A percentile compares a stretch with the other conserved stretches of the same genome.
Conservation (phyloP, 2,113 vertebrate genomes). For the Rhegmatorhina hoffmannsi region DNA sequence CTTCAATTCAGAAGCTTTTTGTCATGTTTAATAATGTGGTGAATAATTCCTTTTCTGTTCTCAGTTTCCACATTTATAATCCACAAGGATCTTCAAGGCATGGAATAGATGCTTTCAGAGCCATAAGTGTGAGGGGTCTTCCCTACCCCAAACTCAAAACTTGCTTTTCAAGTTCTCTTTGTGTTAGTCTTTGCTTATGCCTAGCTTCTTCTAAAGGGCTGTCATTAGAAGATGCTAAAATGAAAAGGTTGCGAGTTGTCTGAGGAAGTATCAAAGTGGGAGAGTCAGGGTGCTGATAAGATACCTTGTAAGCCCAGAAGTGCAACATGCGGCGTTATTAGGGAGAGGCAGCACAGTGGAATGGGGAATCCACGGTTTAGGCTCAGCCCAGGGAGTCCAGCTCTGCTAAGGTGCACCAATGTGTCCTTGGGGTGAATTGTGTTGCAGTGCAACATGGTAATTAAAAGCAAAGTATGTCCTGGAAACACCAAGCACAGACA, state of each 20-base stretch:
- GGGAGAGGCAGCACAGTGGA: neutral
- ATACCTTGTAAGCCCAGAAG: neutral
- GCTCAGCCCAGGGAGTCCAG: neutral
- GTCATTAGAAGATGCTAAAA: constrained; percentile 55
- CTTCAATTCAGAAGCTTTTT: constrained; percentile 80
- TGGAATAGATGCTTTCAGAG: constrained; percentile 66
- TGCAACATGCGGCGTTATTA: neutral
- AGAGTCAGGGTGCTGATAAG: neutral
- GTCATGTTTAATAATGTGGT: constrained; percentile 84
- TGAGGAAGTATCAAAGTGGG: constrained; percentile 16
- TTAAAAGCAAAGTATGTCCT: neutral
- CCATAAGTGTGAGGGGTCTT: constrained; percentile 61
- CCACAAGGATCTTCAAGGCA: constrained; percentile 71
- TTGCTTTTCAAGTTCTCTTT: constrained; percentile 61
- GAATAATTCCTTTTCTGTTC: constrained; percentile 78
- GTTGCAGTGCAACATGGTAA: neutral
- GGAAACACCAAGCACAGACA: neutral
- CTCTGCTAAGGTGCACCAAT: neutral
- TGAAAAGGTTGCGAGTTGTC: constrained; percentile 30
- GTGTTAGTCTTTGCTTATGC: neutral
- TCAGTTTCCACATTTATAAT: constrained; percentile 70
- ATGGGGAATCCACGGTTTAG: neutral
- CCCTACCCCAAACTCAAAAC: constrained; percentile 57
- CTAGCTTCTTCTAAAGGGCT: constrained; percentile 28
- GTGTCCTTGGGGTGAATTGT: neutral